phyloP scores from a whole-genome alignment of 2,113 vertebrate species.

The Gulo gulo region DNA sequence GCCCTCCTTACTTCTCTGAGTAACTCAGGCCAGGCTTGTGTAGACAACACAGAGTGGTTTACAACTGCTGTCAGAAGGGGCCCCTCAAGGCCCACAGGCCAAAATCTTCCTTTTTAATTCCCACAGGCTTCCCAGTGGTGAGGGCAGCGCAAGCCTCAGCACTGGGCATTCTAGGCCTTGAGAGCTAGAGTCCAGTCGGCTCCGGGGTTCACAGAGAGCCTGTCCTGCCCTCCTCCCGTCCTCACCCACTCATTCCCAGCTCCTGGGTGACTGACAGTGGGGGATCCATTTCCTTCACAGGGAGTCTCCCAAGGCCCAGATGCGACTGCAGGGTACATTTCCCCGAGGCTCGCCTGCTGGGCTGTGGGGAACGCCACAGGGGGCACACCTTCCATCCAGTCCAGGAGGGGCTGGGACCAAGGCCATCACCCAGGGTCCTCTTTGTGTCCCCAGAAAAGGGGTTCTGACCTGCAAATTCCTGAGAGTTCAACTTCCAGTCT shows the following conservation, averaged over 20 bases:
- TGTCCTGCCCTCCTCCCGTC: not conserved
- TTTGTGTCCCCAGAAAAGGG: not conserved
- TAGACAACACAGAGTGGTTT: not conserved
- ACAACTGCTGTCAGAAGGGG: not conserved
- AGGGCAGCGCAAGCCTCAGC: not conserved
- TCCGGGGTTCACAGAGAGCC: not conserved
- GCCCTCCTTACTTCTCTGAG: not conserved
- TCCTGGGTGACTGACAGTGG: not conserved
- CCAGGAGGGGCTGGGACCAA: not conserved
- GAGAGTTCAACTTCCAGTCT: not conserved
- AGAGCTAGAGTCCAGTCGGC: not conserved
- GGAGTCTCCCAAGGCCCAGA: not conserved
- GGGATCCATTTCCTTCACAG: not conserved
- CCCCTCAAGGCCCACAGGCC: not conserved
- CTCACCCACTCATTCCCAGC: not conserved
- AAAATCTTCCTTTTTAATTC: not conserved
- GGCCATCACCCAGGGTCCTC: not conserved
- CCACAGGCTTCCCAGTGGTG: not conserved
- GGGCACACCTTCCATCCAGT: not conserved
- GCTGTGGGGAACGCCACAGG: not conserved
- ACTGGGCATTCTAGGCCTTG: not conserved
- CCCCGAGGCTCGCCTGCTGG: not conserved
- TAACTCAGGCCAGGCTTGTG: too few relatives aligned
- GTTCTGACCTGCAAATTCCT: not conserved
- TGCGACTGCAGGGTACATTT: not conserved